phyloP scores from a whole-genome alignment of 2,113 vertebrate genomes.

The Chaenocephalus aceratus region DNA sequence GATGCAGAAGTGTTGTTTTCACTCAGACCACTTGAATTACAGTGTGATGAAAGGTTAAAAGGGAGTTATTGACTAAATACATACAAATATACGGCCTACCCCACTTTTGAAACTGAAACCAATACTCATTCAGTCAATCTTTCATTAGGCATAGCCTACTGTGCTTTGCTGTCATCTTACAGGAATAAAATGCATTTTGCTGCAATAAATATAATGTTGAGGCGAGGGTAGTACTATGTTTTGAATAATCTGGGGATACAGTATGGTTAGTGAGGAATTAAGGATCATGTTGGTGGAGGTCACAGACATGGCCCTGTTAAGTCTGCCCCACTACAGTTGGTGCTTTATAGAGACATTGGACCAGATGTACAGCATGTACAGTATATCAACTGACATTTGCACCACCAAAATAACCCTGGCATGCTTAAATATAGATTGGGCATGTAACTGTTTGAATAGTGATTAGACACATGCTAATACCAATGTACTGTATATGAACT shows the following conservation, averaged over 20 bases:
- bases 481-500: constrained; percentile 14
- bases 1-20: no score
- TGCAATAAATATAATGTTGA: no score
- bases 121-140: not conserved
- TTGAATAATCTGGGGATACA: no score
- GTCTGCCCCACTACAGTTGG: not conserved
- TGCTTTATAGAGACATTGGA: constrained; percentile 9
- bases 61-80: no score
- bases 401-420: constrained; percentile 46
- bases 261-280: not conserved
- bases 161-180: no score
- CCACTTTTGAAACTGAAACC: not conserved
- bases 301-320: not conserved
- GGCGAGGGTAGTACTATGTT: not conserved
- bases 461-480: constrained; percentile 66
- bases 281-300: not conserved
- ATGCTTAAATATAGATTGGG: constrained; percentile 73
- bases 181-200: no score
- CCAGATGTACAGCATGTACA: constrained; percentile 20
- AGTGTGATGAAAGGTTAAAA: no score
- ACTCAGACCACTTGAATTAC: no score
- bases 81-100: no score
- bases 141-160: no score
- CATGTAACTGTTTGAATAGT: constrained; percentile 36
- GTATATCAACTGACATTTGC: constrained; percentile 40